Evolutionary conservation across 2,888 invertebrate species (phyloP).

Genomic region (Dynastes grantii): DNA sequence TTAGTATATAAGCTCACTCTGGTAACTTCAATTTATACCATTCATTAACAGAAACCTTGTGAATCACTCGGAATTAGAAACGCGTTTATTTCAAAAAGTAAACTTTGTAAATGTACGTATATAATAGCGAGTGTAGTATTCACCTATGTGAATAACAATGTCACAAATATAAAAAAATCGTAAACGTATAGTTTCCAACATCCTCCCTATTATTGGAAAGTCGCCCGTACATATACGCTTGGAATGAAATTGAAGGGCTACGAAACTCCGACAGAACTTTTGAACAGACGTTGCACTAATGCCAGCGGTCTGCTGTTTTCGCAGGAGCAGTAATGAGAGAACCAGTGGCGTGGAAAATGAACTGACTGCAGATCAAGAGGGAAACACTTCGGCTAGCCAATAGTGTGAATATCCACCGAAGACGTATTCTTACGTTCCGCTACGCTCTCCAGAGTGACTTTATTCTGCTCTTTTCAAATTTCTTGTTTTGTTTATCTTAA

Average conservation of each 20-base stretch:
- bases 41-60: no score
- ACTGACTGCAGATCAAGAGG: conserved; percentile 59
- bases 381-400: not conserved
- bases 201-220: not conserved
- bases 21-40: not conserved
- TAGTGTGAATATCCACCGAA: not conserved
- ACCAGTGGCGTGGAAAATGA: conserved; percentile 68
- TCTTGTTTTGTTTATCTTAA: conserved; percentile 14
- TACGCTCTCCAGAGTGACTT: not conserved
- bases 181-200: not conserved
- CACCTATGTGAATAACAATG: not conserved
- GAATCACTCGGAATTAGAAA: not conserved
- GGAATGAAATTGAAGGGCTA: not conserved
- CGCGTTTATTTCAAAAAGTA: not conserved
- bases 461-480: not conserved
- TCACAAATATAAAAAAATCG: not conserved
- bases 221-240: not conserved
- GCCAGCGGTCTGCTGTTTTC: conserved; percentile 53
- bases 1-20: not conserved
- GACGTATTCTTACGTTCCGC: not conserved
- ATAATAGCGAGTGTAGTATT: not conserved
- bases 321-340: conserved; percentile 65
- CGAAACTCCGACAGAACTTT: conserved; percentile 55
- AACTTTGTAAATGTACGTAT: not conserved
- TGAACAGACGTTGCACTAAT: conserved; percentile 58